Percentiles rank a stretch among this genome's conserved stretches.
Evolutionary conservation across 2,797 vertebrate genomes (phyloP).

Genomic region (Eospalax fontanierii): DNA sequence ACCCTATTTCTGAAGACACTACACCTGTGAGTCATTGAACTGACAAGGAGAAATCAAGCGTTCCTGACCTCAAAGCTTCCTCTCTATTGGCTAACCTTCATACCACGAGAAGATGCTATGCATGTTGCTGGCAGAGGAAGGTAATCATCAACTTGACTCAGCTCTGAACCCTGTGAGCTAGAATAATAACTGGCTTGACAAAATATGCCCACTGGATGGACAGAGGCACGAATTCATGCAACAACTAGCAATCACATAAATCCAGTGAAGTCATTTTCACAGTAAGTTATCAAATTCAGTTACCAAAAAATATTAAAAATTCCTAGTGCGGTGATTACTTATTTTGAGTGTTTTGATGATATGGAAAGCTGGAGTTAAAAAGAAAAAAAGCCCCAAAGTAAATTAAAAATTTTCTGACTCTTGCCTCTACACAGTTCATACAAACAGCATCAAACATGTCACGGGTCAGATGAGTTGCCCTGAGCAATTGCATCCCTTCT

Average conservation of each 20-base stretch:
- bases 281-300: neutral
- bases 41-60: too few species aligned
- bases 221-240: too few species aligned
- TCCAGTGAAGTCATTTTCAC: constrained; percentile 46
- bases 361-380: neutral
- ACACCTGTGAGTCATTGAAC: too few species aligned
- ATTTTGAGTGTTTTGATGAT: neutral
- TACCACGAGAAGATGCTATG: too few species aligned
- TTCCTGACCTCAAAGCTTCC: too few species aligned
- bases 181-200: too few species aligned
- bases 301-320: constrained; percentile 64
- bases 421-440: neutral
- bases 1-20: too few species aligned
- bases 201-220: too few species aligned
- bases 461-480: neutral
- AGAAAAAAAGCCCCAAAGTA: neutral
- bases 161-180: too few species aligned
- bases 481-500: neutral
- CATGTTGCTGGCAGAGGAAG: too few species aligned
- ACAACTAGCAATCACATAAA: constrained; percentile 55
- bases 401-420: neutral
- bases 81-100: too few species aligned
- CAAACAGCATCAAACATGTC: neutral
- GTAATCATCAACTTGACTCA: too few species aligned
- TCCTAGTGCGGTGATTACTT: neutral